Base-by-base conservation (phyloP, 2,888 invertebrate species). In the Gastracanthus pulcherrimus region DNA sequence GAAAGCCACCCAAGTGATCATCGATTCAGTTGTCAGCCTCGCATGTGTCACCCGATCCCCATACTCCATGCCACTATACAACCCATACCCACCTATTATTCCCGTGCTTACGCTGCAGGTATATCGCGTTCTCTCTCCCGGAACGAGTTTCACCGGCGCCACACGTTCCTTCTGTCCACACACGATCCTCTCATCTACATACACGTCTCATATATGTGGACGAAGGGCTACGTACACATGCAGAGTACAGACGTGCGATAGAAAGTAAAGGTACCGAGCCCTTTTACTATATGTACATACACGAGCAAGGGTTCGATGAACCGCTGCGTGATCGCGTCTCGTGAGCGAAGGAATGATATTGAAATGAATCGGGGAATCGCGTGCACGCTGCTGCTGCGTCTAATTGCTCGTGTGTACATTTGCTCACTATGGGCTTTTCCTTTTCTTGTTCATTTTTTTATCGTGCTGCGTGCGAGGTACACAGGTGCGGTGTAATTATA, bases 261-360 rank as follows among this genome's bases (percentile, higher is more conserved):
- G 69, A 69, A 69, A 69, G 69, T 69, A 69, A 48, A 69, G 69
- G 69, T 69, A 45, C n/a, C n/a, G n/a, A n/a, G 45, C n/a, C 48
- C 48, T 69, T 45, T 60, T 60, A 45, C 45, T 45, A n/a, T n/a
- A n/a, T n/a, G n/a, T n/a, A n/a, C n/a, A n/a, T n/a, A n/a, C n/a
- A n/a, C 45, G 45, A n/a, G 45, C 31, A 13, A 13, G 69, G 16
- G 69, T 69, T 69, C 69, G 69, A 69, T 48, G 69, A 69, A 69
- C 69, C 34, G 69, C 34, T 34, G 23, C 9, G 11, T 9, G 9
- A 11, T 41, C 3, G 19, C 23, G 23, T n/a, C 26, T 23, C 19
- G 6, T 23, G 23, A 23, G 2, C 19, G 11, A 23, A 13, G 4
- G n/a, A n/a, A n/a, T n/a, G n/a, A n/a, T n/a, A n/a, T 29, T 11